Base-by-base conservation (phyloP, 2,888 invertebrate species). In the Oxyscelio sp. region DNA sequence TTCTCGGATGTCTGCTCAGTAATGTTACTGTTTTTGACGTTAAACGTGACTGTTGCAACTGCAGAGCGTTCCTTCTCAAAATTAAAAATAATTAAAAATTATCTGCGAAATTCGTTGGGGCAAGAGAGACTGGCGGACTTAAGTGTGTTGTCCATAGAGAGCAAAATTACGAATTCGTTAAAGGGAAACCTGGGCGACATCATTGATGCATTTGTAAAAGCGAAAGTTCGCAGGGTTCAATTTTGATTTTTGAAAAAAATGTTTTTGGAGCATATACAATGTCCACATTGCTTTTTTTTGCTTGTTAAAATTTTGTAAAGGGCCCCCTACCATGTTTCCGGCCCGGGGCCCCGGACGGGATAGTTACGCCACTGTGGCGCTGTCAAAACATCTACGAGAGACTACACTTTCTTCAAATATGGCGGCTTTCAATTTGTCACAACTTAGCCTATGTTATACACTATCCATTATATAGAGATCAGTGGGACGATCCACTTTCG, bases 61-160 rank as follows among this genome's bases (percentile, higher is more conserved):
- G 78, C 83, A 38, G 79, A 79, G 52, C 50, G 79, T 5, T 79
- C 66, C 9, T 83, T 74, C 40, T 83, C 66, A 4, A 78, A 78
- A 78, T 59, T 73, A 40, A 82, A 82, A 27, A 17, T 77, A 0
- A 77, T 71, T 8, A 63, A 82, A 77, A 82, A 50, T 50, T 82
- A 82, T 70, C 21, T 70, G 52, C 22, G 70, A 56, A 77, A 61
- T 68, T 50, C 58, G 27, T 73, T 84, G 58, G 45, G 63, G 6
- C 86, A 86, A 81, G 56, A 52, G 40, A 78, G 79, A 56, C 66
- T 82, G 40, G 58, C 75, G 40, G 50, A 82, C 79, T 77, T 77
- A 40, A 79, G 82, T 40, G 19, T 81, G 4, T 63, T 81, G 31
- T 50, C 77, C 21, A 81, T 81, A 24, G 81, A 81, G 71, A 48